phyloP scores from a whole-genome alignment of 2,113 vertebrate species.

The Glaucomys volans region DNA sequence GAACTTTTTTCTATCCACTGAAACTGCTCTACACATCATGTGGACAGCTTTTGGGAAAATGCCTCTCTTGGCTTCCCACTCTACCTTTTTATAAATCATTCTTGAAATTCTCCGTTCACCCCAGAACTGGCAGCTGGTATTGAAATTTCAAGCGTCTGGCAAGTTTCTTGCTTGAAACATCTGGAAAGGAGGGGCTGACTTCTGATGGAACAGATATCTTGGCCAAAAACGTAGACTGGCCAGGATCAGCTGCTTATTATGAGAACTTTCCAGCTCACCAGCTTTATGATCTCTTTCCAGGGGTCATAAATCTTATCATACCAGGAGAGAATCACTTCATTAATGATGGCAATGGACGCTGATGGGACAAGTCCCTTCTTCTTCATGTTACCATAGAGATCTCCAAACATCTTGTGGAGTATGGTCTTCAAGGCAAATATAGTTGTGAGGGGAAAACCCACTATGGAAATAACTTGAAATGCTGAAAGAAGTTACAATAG shows the following conservation, averaged over 20 bases:
- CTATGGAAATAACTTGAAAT: not conserved
- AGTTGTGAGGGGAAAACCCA: not conserved
- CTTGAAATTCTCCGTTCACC: constrained; percentile 22
- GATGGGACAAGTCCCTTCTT: not conserved
- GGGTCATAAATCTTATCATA: not conserved
- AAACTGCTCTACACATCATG: accelerated
- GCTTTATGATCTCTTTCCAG: constrained; percentile 67
- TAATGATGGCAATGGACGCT: constrained; percentile 42
- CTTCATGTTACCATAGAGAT: not conserved
- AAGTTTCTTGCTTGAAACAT: constrained; percentile 75
- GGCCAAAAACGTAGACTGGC: constrained; percentile 71
- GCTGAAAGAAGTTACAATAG: not conserved
- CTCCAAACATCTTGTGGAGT: not conserved
- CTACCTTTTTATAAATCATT: not conserved
- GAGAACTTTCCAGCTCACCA: constrained; percentile 67
- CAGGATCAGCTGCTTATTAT: constrained; percentile 72
- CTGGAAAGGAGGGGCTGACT: constrained; percentile 76
- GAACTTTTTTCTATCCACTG: not conserved
- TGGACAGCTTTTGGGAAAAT: not conserved
- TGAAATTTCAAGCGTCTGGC: constrained; percentile 77
- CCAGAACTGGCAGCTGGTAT: constrained; percentile 55
- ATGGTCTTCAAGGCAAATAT: not conserved
- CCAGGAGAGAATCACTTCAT: constrained; percentile 40
- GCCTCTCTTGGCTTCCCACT: not conserved
- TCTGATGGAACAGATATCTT: constrained; percentile 59